A percentile compares a stretch with the other conserved stretches of the same genome.
phyloP scores from a whole-genome alignment of 2,797 vertebrate genomes.

The Serranus cabrilla region DNA sequence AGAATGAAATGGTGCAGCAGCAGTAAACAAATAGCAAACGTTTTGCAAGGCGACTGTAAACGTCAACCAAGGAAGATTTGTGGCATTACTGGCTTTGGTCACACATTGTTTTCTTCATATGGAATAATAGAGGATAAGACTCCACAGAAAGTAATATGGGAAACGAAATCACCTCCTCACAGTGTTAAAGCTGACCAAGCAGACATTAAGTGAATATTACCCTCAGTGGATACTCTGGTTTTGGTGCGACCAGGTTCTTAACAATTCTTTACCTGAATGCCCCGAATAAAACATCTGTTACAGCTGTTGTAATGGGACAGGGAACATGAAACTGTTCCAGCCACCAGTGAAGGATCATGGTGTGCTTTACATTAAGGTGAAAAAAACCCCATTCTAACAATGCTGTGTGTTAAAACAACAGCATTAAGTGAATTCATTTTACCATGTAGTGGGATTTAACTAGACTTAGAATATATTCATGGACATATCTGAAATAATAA shows the following conservation, averaged over 20 bases:
- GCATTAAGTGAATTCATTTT: too few relatives aligned
- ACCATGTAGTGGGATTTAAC: too few relatives aligned
- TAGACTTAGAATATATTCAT: too few relatives aligned
- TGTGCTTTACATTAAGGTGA: too few relatives aligned
- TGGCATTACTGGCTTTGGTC: neutral
- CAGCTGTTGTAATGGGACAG: neutral
- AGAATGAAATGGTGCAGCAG: neutral
- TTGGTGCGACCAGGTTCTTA: neutral
- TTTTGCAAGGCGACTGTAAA: constrained; percentile 4
- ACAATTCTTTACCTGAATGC: neutral
- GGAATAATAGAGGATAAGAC: neutral
- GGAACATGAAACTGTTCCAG: neutral
- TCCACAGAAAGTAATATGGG: neutral
- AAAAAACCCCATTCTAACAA: too few relatives aligned
- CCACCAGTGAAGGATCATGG: neutral
- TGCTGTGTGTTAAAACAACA: too few relatives aligned
- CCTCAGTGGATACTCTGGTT: neutral
- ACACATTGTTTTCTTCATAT: neutral
- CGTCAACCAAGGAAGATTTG: neutral
- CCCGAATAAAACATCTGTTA: neutral
- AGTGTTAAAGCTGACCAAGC: constrained; percentile 10
- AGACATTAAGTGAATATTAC: neutral
- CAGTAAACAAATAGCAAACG: neutral
- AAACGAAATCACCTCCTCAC: neutral
- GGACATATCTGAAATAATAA: too few relatives aligned